phyloP scores from a whole-genome alignment of 2,888 invertebrate genomes.

The Allacma fusca region DNA sequence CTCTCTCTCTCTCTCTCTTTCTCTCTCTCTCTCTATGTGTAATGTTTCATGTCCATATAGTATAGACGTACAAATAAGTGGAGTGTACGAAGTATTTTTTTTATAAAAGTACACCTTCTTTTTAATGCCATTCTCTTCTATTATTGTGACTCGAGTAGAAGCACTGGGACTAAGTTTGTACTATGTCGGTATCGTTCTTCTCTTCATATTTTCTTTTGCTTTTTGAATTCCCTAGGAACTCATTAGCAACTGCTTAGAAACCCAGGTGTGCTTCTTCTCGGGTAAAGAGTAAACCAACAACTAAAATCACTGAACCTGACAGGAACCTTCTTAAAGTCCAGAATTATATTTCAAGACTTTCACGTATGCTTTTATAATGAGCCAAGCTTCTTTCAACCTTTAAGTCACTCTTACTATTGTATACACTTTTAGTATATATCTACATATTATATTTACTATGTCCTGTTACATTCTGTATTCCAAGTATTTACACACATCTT shows the following conservation, averaged over 20 bases:
- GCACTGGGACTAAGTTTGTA: neutral
- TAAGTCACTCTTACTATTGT: conserved; percentile 5
- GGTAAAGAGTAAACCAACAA: conserved; percentile 29
- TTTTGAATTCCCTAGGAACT: conserved; percentile 47
- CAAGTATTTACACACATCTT: conserved; percentile 4
- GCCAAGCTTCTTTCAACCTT: conserved; percentile 30
- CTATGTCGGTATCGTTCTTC: conserved; percentile 19
- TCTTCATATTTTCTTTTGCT: conserved; percentile 35
- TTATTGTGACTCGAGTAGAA: conserved; percentile 35
- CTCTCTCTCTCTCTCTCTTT: conserved; percentile 20
- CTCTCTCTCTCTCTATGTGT: neutral
- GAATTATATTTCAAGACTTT: conserved; percentile 36
- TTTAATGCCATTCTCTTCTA: conserved; percentile 27
- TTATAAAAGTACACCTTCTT: conserved; percentile 32
- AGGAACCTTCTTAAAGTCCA: conserved; percentile 22
- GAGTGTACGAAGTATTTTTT: no score
- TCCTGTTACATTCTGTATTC: neutral
- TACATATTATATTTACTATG: conserved; percentile 13
- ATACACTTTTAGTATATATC: neutral
- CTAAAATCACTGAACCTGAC: conserved; percentile 37
- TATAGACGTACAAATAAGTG: no score
- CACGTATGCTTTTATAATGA: conserved; percentile 35
- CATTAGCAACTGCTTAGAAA: conserved; percentile 54
- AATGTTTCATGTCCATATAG: no score
- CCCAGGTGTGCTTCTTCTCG: conserved; percentile 53